These are phyloP conservation scores for Pachyramphus minor DNA, from an alignment of 2,113 vertebrate genomes.

Conservation along the genomic window DNA sequence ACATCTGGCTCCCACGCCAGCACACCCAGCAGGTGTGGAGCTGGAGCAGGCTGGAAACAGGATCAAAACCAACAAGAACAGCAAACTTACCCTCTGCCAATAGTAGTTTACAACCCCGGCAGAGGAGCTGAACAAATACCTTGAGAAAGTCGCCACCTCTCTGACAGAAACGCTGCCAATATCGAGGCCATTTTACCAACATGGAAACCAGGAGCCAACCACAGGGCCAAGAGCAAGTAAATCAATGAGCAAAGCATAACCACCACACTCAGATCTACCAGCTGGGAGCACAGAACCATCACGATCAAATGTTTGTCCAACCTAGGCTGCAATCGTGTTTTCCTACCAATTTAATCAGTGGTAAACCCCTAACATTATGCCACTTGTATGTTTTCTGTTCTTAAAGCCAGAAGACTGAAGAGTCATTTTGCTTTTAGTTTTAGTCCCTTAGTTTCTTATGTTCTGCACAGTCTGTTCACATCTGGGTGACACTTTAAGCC, in stretches of 20 bases:
- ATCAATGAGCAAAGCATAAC: not conserved
- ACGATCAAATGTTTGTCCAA: rapidly evolving
- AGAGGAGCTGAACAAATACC: not conserved
- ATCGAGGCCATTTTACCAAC: rapidly evolving
- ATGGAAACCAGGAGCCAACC: not conserved
- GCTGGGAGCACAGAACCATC: rapidly evolving
- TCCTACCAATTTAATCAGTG: rapidly evolving
- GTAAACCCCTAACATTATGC: rapidly evolving
- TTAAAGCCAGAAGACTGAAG: not conserved
- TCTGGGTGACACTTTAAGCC: not conserved
- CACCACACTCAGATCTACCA: not conserved
- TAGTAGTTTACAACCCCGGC: not conserved
- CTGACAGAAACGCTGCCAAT: not conserved
- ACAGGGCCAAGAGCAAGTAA: not conserved
- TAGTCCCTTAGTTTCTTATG: not conserved
- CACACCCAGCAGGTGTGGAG: not conserved
- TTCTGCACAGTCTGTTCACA: not conserved
- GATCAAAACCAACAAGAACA: not conserved
- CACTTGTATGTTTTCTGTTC: not conserved
- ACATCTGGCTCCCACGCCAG: rapidly evolving
- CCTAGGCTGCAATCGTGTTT: not conserved
- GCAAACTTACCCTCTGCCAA: not conserved
- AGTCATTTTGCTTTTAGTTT: not conserved
- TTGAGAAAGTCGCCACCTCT: not conserved
- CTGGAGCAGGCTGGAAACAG: not conserved